Conservation (phyloP, 2,888 invertebrate genomes). For the Pseudococcus longispinus region DNA sequence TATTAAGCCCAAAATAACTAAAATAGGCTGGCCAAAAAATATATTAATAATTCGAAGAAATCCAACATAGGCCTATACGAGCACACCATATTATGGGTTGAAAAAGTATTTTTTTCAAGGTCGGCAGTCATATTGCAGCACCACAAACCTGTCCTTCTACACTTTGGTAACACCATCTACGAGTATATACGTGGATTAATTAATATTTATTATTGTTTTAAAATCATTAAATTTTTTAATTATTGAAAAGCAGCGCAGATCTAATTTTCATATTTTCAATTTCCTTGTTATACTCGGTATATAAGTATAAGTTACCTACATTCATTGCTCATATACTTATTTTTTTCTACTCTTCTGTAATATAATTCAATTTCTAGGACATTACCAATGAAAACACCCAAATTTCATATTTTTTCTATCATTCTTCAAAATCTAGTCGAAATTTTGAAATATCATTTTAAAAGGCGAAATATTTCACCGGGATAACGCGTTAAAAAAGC, state of each 20-base stretch:
- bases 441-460: background rate
- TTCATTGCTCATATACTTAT: background rate
- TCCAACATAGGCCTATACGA: background rate
- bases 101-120: background rate
- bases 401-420: no score
- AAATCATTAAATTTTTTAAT: constrained; percentile 28
- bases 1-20: background rate
- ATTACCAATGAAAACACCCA: background rate
- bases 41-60: background rate
- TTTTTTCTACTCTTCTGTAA: background rate
- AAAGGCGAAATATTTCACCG: background rate
- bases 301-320: no score
- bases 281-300: background rate
- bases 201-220: constrained; percentile 36
- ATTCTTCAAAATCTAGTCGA: no score
- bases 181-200: constrained; percentile 32
- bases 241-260: constrained; percentile 11
- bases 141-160: constrained; percentile 37
- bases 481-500: background rate
- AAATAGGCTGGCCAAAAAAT: background rate
- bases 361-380: background rate
- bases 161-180: constrained; percentile 29
- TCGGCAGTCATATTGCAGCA: background rate
- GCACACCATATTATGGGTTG: background rate
- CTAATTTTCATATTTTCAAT: constrained; percentile 31